Evolutionary conservation across 2,797 vertebrate species (phyloP).

Genomic region (Anas bahamensis): DNA sequence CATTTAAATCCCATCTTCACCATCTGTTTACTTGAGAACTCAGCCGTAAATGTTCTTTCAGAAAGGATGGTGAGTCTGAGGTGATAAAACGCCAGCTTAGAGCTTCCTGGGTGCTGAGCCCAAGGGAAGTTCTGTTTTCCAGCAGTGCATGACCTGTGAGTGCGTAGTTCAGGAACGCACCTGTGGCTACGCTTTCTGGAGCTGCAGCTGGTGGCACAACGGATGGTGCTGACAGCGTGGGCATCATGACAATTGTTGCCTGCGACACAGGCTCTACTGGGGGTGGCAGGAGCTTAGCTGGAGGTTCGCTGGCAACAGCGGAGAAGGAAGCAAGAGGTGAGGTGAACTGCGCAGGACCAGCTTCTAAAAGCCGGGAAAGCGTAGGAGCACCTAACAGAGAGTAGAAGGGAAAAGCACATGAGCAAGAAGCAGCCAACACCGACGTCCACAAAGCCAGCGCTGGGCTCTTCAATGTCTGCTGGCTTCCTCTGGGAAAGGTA

Average conservation of each 20-base stretch:
- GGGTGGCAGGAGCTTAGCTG: constrained; percentile 86
- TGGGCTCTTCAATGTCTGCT: neutral
- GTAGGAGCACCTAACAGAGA: constrained; percentile 93
- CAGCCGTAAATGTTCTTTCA: neutral
- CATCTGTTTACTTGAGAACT: neutral
- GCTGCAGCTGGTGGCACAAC: constrained; percentile 82
- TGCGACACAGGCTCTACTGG: constrained; percentile 83
- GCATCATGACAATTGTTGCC: constrained; percentile 88
- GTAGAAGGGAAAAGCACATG: constrained; percentile 75
- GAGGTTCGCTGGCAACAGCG: constrained; percentile 84
- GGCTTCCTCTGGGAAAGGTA: constrained; percentile 22
- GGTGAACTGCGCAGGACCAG: constrained; percentile 92
- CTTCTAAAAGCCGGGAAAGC: constrained; percentile 97
- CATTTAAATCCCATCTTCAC: neutral
- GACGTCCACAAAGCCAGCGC: constrained; percentile 38
- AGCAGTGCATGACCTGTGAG: constrained; percentile 41
- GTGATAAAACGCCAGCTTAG: neutral
- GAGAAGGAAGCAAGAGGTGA: constrained; percentile 91
- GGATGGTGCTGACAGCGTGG: constrained; percentile 81
- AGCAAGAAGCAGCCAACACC: constrained; percentile 74
- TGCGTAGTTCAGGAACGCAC: constrained; percentile 77
- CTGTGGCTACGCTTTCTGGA: constrained; percentile 82
- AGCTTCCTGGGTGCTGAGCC: neutral
- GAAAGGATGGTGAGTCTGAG: neutral
- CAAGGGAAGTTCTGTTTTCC: constrained; percentile 9